These are phyloP conservation scores for Caenorhabditis wallacei DNA, from an alignment of 2,888 invertebrate genomes.

Conservation along the genomic window DNA sequence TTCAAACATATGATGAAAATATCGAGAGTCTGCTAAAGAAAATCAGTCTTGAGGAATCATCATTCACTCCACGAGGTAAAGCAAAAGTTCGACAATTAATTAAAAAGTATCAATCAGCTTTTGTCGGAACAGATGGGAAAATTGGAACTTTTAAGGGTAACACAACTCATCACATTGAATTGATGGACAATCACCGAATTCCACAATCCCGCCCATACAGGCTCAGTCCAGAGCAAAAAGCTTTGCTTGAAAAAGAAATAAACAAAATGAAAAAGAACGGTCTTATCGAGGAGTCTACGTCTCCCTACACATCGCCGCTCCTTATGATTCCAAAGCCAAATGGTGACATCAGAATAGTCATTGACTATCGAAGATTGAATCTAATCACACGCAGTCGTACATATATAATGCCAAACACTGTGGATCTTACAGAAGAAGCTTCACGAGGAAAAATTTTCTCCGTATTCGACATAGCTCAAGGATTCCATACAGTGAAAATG, in stretches of 20 bases:
- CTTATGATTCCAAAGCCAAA: slow-evolving; percentile 40
- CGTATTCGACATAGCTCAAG: slow-evolving; percentile 57
- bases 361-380: slow-evolving; percentile 42
- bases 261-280: slow-evolving; percentile 40
- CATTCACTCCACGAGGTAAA: not conserved
- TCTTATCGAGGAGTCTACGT: slow-evolving; percentile 52
- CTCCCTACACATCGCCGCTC: slow-evolving; percentile 30
- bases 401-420: slow-evolving; percentile 37
- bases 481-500: slow-evolving; percentile 66
- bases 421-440: slow-evolving; percentile 34
- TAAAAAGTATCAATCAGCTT: not conserved
- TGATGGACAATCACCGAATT: slow-evolving; percentile 11
- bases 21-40: not conserved
- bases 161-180: slow-evolving; percentile 42
- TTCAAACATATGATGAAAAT: not conserved
- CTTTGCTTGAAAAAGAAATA: slow-evolving; percentile 47
- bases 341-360: slow-evolving; percentile 25
- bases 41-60: not conserved
- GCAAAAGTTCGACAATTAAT: slow-evolving; percentile 26
- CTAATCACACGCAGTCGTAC: slow-evolving; percentile 19
- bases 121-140: slow-evolving; percentile 43
- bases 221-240: slow-evolving; percentile 30
- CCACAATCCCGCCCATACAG: slow-evolving; percentile 26
- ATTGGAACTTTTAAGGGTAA: slow-evolving; percentile 55
- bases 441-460: slow-evolving; percentile 40